Base-by-base conservation (phyloP, 2,113 vertebrate genomes). In the Erpornis zantholeuca region DNA sequence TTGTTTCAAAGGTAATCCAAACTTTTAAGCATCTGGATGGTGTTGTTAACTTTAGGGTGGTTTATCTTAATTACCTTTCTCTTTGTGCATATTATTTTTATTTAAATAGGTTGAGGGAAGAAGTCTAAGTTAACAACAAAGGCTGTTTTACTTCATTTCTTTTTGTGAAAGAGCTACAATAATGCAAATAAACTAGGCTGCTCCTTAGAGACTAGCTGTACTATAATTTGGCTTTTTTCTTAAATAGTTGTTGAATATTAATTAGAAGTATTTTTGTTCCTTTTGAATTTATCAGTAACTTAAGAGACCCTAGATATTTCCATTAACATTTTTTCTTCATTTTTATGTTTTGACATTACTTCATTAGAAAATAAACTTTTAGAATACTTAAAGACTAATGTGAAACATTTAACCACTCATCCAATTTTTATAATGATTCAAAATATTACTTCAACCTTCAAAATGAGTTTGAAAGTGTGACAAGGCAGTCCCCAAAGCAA, bases 211-310 rank as follows among this genome's bases (percentile, higher is more conserved):
- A 84, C 61, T 85, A 56, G 17, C 21, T 65, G 19, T 60, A 78
- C 20, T 27, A 54, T 69, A 94, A 81, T 86, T 87, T n/a, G 78
- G 20, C 25, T 92, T 93, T 78, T 38, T 85, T 23, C 69, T 89
- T 92, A 94, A 91, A 87, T 21, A 76, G 17, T 35, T 83, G 50
- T 66, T 85, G 87, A 90, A 89, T 90, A 88, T 65, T 82, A 90
- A 91, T 86, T 90, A 75, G 31, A 89, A 76, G 3, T 36, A 56
- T 72, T 87, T 94, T 88, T 79, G 11, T n/a, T 86, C 28, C 20
- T 82, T 78, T 88, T 78, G 24, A 90, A 84, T 60, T 90, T 60
- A 77, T 45, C 21, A 72, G 10, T 50, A 56, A 81, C 53, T 64
- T 69, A 53, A 50, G 45, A 92, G 38, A 85, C 13, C 21, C 27